phyloP scores from a whole-genome alignment of 2,113 vertebrate genomes.

The Pachyramphus minor region DNA sequence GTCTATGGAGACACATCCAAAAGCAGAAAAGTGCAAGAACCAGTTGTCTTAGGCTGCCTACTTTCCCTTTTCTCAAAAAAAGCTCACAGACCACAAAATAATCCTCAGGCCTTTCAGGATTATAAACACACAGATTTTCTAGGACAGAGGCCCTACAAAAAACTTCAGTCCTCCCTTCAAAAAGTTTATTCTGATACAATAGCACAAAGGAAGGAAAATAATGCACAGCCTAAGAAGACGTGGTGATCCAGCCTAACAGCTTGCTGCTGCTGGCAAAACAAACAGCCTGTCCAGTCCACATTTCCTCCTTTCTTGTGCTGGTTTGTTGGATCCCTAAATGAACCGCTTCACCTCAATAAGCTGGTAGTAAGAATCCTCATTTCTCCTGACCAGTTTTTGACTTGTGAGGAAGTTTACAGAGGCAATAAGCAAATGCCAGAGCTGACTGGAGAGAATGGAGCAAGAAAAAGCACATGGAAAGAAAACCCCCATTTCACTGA shows the following conservation, averaged over 20 bases:
- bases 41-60: background rate
- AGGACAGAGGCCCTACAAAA: background rate
- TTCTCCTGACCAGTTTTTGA: background rate
- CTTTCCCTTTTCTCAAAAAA: background rate
- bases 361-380: background rate
- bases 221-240: background rate
- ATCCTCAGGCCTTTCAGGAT: background rate
- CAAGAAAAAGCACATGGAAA: background rate
- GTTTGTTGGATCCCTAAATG: background rate
- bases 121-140: background rate
- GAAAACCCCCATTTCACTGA: background rate
- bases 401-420: background rate
- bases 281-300: accelerated
- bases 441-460: background rate
- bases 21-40: background rate
- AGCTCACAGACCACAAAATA: background rate
- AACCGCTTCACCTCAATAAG: background rate
- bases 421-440: background rate
- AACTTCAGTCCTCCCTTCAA: background rate
- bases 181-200: background rate
- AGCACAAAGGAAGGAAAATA: background rate
- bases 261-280: background rate
- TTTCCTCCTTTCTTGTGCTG: background rate
- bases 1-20: background rate
- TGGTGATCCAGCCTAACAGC: background rate